A percentile compares a stretch with the other conserved stretches of the same genome.
Conservation (phyloP, 1,140 invertebrate genomes). For the Apis mellifera region Amel_HAv3.1 CM009942.2:10707001-10707500, state of each 20-base stretch:
- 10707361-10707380: conserved; percentile 89
- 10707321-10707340: conserved; percentile 80
- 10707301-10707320: conserved; percentile 81
- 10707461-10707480: conserved; percentile 89
- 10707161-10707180: conserved; percentile 91
- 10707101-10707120: conserved; percentile 91
- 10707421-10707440: conserved; percentile 90
- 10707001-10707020: conserved; percentile 81
- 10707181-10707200: conserved; percentile 87
- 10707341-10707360: conserved; percentile 88
- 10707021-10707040: conserved; percentile 74
- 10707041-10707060: conserved; percentile 90
- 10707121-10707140: conserved; percentile 89
- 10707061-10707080: conserved; percentile 89
- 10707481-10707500: conserved; percentile 94
- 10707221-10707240: conserved; percentile 87
- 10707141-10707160: conserved; percentile 88
- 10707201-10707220: conserved; percentile 91
- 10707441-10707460: conserved; percentile 90
- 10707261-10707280: conserved; percentile 88
- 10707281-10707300: conserved; percentile 79
- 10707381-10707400: conserved; percentile 88
- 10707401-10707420: conserved; percentile 85
- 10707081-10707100: conserved; percentile 94
- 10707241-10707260: conserved; percentile 86